Conservation (phyloP, 2,888 invertebrate genomes). For the Netelia inedita region DNA sequence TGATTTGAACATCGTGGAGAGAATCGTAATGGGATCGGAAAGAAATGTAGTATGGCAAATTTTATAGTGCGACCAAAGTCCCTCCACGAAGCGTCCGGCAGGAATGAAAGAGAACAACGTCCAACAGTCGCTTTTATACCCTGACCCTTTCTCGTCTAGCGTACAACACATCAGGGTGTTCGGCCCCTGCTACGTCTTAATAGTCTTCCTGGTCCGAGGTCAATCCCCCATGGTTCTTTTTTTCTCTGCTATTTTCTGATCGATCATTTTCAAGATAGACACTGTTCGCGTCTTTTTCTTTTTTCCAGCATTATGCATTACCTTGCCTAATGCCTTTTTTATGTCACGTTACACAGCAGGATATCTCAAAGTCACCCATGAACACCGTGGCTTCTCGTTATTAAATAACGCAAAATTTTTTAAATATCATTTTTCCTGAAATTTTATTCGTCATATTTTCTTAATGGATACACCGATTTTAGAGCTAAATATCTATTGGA, state of each 20-base stretch:
- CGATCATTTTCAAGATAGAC: slow-evolving; percentile 64
- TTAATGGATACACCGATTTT: slow-evolving; percentile 10
- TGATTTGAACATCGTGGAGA: slow-evolving; percentile 41
- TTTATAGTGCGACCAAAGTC: slow-evolving; percentile 32
- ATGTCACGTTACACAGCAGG: slow-evolving; percentile 70
- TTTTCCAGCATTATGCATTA: slow-evolving; percentile 76
- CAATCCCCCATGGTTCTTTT: slow-evolving; percentile 71
- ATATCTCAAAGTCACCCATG: background rate
- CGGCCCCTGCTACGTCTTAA: slow-evolving; percentile 80
- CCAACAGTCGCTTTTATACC: slow-evolving; percentile 80
- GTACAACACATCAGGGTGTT: slow-evolving; percentile 73
- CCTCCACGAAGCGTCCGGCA: slow-evolving; percentile 52
- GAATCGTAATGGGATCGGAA: background rate
- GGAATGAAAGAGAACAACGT: slow-evolving; percentile 77
- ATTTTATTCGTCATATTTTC: slow-evolving; percentile 41
- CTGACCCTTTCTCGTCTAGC: slow-evolving; percentile 73
- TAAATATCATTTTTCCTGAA: slow-evolving; percentile 39
- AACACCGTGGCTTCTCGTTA: background rate
- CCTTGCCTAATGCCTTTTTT: slow-evolving; percentile 77
- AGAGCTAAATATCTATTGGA: background rate
- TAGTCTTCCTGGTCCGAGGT: slow-evolving; percentile 73
- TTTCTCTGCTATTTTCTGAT: slow-evolving; percentile 54
- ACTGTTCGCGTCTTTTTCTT: slow-evolving; percentile 23
- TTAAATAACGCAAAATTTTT: slow-evolving; percentile 34
- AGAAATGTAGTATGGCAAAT: background rate